Base-by-base conservation (phyloP, 1,140 invertebrate species). In the Acromyrmex charruanus region DNA sequence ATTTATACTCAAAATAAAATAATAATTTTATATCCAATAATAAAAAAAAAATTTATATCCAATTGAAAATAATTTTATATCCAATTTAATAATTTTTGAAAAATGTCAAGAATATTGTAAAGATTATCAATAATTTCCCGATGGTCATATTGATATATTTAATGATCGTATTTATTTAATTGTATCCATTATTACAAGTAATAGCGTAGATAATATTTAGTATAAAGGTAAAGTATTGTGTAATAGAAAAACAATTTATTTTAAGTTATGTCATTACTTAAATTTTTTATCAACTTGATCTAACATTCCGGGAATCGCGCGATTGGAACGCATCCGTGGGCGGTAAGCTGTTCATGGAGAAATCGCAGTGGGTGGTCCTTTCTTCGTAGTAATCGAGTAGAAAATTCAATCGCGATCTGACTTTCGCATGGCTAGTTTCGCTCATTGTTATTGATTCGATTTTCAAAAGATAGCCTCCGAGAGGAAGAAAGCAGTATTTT, bases 371-470 rank as follows among this genome's bases (percentile, higher is more conserved):
- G 91, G 92, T 87, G 92, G 90, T 85, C 91, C 77, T 66, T 69
- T 75, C 71, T 69, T 86, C 74, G 82, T 77, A 89, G 87, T 89
- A 91, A 89, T 92, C 90, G 88, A 65, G 88, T 91, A 89, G 90
- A 91, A 93, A 93, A 93, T 86, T 89, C 87, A 86, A 91, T 92
- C 89, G 84, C 84, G 87, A 87, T 91, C 88, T 87, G 82, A 89
- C 85, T 89, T 88, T 88, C 92, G 90, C 90, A 65, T 92, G 87
- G 18, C 82, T 89, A 75, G 90, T 79, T 92, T 71, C 82, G 65
- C 87, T 90, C 85, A 87, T 91, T 89, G 87, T 91, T 87, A 88
- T 91, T 89, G 87, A 90, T 89, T 91, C 85, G 85, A 91, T 91
- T 88, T 66, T 87, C 58, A 81, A 87, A 89, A 75, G 90, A 61